These are phyloP conservation scores for Eristalis pertinax DNA, from an alignment of 2,888 invertebrate genomes.

Conservation along the genomic window DNA sequence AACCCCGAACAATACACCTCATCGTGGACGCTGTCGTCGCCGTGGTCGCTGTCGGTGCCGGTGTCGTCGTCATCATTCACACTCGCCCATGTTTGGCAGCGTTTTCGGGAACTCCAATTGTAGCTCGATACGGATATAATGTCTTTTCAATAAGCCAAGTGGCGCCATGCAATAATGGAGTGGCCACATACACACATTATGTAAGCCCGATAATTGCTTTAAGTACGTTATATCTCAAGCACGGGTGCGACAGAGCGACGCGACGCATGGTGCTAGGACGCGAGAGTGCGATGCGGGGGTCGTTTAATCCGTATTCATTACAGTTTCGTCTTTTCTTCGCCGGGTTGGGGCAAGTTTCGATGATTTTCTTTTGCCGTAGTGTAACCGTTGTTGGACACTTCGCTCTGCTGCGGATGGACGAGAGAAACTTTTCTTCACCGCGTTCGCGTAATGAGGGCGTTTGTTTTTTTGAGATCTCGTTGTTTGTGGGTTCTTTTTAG, in stretches of 20 bases:
- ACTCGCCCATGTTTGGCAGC: constrained; percentile 7
- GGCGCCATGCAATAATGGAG: constrained; percentile 59
- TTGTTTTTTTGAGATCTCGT: constrained; percentile 5
- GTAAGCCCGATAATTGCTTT: constrained; percentile 45
- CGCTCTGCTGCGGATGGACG: background rate
- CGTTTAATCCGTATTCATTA: constrained; percentile 36
- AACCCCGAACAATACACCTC: constrained; percentile 38
- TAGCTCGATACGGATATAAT: constrained; percentile 44
- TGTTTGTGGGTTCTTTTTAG: background rate
- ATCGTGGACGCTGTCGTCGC: constrained; percentile 16
- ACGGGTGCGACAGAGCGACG: constrained; percentile 1
- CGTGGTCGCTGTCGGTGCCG: background rate
- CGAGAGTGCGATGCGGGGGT: constrained; percentile 5
- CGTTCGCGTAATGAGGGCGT: constrained; percentile 7
- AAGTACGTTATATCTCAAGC: constrained; percentile 20
- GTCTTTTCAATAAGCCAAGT: constrained; percentile 54
- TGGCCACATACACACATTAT: constrained; percentile 34
- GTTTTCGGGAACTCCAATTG: constrained; percentile 41
- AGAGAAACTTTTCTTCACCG: background rate
- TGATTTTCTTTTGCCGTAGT: constrained; percentile 4
- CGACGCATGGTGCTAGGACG: background rate
- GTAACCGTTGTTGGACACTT: constrained; percentile 15
- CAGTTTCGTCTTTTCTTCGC: background rate
- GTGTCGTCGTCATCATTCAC: background rate
- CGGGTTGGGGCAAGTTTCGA: constrained; percentile 12